These are phyloP conservation scores for Hybos culiciformis DNA, from an alignment of 2,888 invertebrate genomes.

Conservation along the genomic window DNA sequence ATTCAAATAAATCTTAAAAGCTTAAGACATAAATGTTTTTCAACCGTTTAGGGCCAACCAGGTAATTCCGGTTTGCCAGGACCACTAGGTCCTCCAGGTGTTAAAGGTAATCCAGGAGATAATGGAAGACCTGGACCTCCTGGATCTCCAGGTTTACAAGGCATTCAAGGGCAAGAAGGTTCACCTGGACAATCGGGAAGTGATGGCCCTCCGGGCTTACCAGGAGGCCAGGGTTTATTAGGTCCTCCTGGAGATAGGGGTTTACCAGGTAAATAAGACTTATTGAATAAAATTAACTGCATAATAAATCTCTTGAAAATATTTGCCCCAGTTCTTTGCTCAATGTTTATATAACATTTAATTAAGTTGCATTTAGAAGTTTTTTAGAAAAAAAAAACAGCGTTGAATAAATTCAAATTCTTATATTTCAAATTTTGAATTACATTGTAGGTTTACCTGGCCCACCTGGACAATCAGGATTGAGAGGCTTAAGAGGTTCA, in stretches of 20 bases:
- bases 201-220: slow-evolving; percentile 53
- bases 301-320: too few relatives aligned
- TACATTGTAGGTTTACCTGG: slow-evolving; percentile 22
- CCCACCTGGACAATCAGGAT: slow-evolving; percentile 21
- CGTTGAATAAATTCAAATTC: too few relatives aligned
- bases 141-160: slow-evolving; percentile 56
- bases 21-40: background rate
- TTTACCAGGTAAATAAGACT: slow-evolving; percentile 8
- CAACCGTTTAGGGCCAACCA: slow-evolving; percentile 48
- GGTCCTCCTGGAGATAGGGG: slow-evolving; percentile 38
- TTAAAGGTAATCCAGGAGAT: slow-evolving; percentile 59
- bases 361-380: too few relatives aligned
- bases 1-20: background rate
- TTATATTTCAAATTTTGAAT: too few relatives aligned
- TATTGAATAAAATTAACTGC: too few relatives aligned
- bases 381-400: too few relatives aligned
- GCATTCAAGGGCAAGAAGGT: slow-evolving; percentile 58
- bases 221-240: slow-evolving; percentile 37
- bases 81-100: slow-evolving; percentile 49
- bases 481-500: slow-evolving; percentile 20
- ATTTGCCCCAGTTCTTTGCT: too few relatives aligned
- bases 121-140: slow-evolving; percentile 51
- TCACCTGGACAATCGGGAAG: slow-evolving; percentile 61
- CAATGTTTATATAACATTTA: too few relatives aligned
- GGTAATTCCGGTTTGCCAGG: slow-evolving; percentile 57